Percentiles rank a stretch among this genome's conserved stretches.
Conservation (phyloP, 2,113 vertebrate species). For the Notarius quadriscutis region DNA sequence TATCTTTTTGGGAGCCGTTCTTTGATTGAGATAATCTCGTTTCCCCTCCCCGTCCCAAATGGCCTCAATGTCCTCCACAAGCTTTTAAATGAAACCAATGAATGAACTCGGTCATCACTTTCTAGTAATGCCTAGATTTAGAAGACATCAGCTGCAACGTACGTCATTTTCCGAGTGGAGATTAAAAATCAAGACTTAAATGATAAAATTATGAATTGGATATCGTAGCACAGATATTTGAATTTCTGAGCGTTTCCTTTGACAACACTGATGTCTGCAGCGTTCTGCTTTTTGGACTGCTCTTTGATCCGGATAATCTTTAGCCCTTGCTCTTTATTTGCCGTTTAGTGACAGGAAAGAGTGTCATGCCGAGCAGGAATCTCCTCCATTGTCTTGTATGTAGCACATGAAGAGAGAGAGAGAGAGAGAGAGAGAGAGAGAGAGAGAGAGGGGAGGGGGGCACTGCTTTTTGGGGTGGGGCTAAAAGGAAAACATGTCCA, state of each 20-base stretch:
- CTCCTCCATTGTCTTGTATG: constrained; percentile 48
- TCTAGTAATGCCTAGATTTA: constrained; percentile 25
- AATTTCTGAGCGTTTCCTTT: background rate
- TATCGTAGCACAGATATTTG: background rate
- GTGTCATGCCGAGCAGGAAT: constrained; percentile 48
- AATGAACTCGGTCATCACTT: constrained; percentile 17
- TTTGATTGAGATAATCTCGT: constrained; percentile 31
- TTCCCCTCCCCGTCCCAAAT: background rate
- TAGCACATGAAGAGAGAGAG: constrained; percentile 18
- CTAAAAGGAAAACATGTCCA: constrained; percentile 12
- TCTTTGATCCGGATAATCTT: constrained; percentile 34
- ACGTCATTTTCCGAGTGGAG: constrained; percentile 46
- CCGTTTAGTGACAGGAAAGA: constrained; percentile 53
- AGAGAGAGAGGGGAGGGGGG: constrained; percentile 28
- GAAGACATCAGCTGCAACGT: constrained; percentile 46
- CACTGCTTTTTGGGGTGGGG: constrained; percentile 33
- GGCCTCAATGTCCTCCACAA: constrained; percentile 12
- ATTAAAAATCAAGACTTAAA: constrained; percentile 25
- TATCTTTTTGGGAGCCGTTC: background rate
- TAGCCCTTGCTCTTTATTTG: constrained; percentile 45
- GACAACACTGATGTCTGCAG: background rate
- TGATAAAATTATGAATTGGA: background rate
- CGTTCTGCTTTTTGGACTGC: background rate
- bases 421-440: background rate
- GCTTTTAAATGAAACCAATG: constrained; percentile 47